Evolutionary conservation across 2,888 invertebrate genomes (phyloP).

Genomic region (Papilio demoleus): DNA sequence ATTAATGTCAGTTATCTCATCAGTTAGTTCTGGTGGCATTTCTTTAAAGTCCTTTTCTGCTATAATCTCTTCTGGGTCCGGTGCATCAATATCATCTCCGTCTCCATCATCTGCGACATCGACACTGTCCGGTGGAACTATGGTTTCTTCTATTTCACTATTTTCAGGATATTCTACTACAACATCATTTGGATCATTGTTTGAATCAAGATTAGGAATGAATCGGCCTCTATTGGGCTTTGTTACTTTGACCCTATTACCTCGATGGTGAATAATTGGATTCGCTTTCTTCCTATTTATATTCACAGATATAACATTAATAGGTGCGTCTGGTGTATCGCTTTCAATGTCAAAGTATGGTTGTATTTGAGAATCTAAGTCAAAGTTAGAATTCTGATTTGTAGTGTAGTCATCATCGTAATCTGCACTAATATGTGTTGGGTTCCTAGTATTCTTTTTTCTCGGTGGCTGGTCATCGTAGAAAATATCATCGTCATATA

Average conservation of each 20-base stretch:
- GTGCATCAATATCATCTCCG: neutral
- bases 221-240: neutral
- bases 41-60: constrained; percentile 44
- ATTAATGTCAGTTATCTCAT: constrained; percentile 29
- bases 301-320: constrained; percentile 3
- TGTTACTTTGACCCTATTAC: neutral
- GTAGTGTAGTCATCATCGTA: neutral
- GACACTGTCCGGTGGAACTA: neutral
- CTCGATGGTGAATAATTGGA: neutral
- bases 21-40: constrained; percentile 9
- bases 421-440: neutral
- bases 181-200: neutral
- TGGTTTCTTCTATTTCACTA: neutral
- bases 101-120: neutral
- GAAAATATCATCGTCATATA: neutral
- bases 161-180: neutral
- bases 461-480: neutral
- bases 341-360: constrained; percentile 2
- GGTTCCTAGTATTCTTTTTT: neutral
- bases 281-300: constrained; percentile 4
- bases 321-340: neutral
- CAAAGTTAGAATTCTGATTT: constrained; percentile 5
- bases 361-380: neutral
- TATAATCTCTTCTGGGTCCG: constrained; percentile 34
- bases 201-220: neutral